Evolutionary conservation across 2,888 invertebrate species (phyloP).

Genomic region (Chymomyza amoena): DNA sequence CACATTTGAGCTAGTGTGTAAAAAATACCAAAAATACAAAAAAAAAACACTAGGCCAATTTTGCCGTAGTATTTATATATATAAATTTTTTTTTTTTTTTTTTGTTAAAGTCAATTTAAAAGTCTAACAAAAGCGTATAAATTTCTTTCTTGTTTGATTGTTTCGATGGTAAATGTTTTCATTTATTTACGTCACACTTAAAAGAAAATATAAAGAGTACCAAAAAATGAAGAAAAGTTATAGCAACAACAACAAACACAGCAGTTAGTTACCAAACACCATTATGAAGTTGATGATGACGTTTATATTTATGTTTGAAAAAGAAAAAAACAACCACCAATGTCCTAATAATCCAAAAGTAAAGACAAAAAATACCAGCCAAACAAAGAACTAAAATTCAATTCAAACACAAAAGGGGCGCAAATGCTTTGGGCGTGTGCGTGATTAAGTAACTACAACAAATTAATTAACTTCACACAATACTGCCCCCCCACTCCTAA

Average conservation of each 20-base stretch:
- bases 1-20: slow-evolving; percentile 16
- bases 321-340: background rate
- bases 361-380: slow-evolving; percentile 9
- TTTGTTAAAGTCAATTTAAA: slow-evolving; percentile 31
- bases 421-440: background rate
- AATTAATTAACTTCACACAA: slow-evolving; percentile 36
- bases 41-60: background rate
- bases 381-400: slow-evolving; percentile 23
- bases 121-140: slow-evolving; percentile 58
- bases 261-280: slow-evolving; percentile 14
- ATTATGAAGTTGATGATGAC: slow-evolving; percentile 23
- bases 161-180: slow-evolving; percentile 77
- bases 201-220: slow-evolving; percentile 15
- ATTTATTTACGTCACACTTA: slow-evolving; percentile 67
- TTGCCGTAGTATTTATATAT: background rate
- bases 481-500: too few relatives aligned
- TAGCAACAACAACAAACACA: slow-evolving; percentile 16
- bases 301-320: slow-evolving; percentile 8
- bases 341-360: slow-evolving; percentile 9
- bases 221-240: background rate
- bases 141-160: slow-evolving; percentile 79
- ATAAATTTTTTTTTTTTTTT: slow-evolving; percentile 24
- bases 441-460: slow-evolving; percentile 29
- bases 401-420: background rate
- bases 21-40: slow-evolving; percentile 2